Base-by-base conservation (phyloP, 2,888 invertebrate genomes). In the Bombyx huttoni region DNA sequence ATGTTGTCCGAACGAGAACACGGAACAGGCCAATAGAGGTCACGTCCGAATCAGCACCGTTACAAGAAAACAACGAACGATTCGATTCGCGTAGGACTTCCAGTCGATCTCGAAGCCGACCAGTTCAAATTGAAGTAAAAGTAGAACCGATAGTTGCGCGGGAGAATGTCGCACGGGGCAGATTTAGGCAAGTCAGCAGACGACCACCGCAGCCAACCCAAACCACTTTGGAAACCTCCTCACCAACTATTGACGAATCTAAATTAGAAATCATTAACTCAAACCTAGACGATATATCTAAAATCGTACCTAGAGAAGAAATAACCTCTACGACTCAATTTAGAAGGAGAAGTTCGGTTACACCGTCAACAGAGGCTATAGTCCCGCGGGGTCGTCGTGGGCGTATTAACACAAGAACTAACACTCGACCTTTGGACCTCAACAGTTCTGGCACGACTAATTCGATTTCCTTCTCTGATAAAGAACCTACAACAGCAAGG, bases 391-490 rank as follows among this genome's bases (percentile, higher is more conserved):
- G 68, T 63, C 55, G 61, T 24, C 75, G 81, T 48, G 71, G 77
- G 24, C 77, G 86, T 46, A 60, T 77, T 8, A 79, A 63, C 55
- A 68, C 72, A 13, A 71, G 82, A 58, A 59, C 71, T 3, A 81
- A 70, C 53, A 58, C 72, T 12, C 72, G 69, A 56, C 63, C 79
- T 40, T 60, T 75, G 1, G 85, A 87, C 53, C 67, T 84, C 35
- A 71, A 72, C 13, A 72, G 77, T 53, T 78, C 85, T 40, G 86
- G 85, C 51, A 82, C 85, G 14, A 81, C 80, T 0, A 83, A 86
- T 50, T 67, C 78, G 7, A 67, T 86, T 54, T 70, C 75, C 10
- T 61, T 74, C 52, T 64, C 70, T 35, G 75, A 74, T 52, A 85
- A 79, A 65, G 75, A 75, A 52, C 76, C 76, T 1, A 80, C 79